phyloP scores from a whole-genome alignment of 2,113 vertebrate genomes.

The Apodemus sylvaticus region DNA sequence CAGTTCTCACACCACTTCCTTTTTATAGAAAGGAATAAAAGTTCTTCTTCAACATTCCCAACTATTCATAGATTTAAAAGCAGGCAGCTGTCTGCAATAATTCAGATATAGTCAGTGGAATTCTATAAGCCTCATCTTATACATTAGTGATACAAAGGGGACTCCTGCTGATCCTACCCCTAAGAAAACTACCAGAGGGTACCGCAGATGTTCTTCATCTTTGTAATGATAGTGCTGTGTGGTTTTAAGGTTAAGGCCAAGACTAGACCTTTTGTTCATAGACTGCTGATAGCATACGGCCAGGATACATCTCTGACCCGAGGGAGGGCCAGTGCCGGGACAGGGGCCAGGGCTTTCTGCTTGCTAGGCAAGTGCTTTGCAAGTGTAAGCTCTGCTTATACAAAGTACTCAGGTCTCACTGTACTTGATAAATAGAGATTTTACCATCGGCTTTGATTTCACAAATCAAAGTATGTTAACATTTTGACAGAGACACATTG shows the following conservation, averaged over 20 bases:
- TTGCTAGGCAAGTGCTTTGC: not conserved
- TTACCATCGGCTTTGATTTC: slow-evolving; percentile 27
- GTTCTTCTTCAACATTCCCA: slow-evolving; percentile 69
- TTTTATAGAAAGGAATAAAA: slow-evolving; percentile 85
- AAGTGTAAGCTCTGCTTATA: not conserved
- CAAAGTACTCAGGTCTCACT: not conserved
- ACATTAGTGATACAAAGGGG: slow-evolving; percentile 57
- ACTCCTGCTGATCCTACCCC: not conserved
- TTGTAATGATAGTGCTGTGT: not conserved
- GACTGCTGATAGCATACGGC: not conserved
- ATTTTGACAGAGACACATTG: not conserved
- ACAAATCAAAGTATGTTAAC: slow-evolving; percentile 16
- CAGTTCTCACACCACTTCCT: slow-evolving; percentile 82
- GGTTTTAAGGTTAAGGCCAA: not conserved
- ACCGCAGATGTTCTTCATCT: not conserved
- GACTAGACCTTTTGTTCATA: not conserved
- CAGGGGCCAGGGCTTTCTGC: not conserved
- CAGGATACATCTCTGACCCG: slow-evolving; percentile 1
- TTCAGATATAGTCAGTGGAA: slow-evolving; percentile 81
- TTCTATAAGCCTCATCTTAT: slow-evolving; percentile 75
- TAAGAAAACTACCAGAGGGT: not conserved
- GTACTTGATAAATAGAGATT: not conserved
- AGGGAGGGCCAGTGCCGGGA: not conserved
- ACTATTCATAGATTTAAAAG: slow-evolving; percentile 88
- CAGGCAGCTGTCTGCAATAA: slow-evolving; percentile 86